These are phyloP conservation scores for Paramisgurnus dabryanus DNA, from an alignment of 2,113 vertebrate genomes.

Conservation along the genomic window DNA sequence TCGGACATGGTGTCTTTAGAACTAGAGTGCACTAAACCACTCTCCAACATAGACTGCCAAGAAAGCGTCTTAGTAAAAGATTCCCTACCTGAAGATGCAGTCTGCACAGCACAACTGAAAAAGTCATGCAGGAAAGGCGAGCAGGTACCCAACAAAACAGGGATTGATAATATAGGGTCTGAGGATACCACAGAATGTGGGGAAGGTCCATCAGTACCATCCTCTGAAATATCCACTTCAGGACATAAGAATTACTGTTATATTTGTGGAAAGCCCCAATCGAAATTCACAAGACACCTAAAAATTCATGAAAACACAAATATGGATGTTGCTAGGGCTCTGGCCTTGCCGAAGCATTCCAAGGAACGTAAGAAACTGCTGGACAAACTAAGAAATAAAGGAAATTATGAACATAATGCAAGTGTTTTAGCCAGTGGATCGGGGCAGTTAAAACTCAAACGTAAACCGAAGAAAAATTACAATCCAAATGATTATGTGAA, in stretches of 20 bases:
- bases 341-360: background rate
- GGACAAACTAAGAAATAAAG: background rate
- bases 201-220: background rate
- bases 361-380: background rate
- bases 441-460: constrained; percentile 34
- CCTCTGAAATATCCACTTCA: constrained; percentile 7
- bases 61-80: background rate
- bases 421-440: background rate
- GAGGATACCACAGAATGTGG: constrained; percentile 1
- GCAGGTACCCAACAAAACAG: too few species aligned
- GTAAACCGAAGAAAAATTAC: constrained; percentile 46
- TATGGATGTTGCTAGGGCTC: background rate
- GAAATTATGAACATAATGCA: background rate
- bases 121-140: too few species aligned
- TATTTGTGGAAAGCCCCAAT: constrained; percentile 48
- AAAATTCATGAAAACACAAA: background rate
- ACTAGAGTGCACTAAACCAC: background rate
- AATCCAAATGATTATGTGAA: constrained; percentile 7
- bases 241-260: constrained; percentile 47
- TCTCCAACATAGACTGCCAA: background rate
- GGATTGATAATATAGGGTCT: background rate
- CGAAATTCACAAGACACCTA: constrained; percentile 26
- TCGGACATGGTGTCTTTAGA: background rate
- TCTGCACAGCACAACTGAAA: too few species aligned
- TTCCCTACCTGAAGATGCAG: background rate